Evolutionary conservation across 1,140 invertebrate genomes (phyloP).

Genomic region (Drosophila tristis): DNA sequence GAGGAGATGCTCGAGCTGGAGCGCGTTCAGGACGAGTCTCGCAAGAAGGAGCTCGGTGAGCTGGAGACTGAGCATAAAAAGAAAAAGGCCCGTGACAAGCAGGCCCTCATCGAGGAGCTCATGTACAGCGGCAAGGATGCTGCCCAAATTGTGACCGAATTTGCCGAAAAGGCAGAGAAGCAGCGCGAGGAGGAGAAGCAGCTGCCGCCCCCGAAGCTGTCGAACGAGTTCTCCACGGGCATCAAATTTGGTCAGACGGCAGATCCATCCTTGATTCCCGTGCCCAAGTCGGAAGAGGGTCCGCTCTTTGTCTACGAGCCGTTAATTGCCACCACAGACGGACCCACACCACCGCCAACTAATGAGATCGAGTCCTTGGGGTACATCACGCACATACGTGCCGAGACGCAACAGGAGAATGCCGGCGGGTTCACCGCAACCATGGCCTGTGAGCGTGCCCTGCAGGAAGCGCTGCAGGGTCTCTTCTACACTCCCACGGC

Average conservation of each 20-base stretch:
- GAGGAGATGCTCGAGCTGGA: slow-evolving; percentile 95
- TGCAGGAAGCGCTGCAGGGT: slow-evolving; percentile 95
- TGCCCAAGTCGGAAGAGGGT: slow-evolving; percentile 91
- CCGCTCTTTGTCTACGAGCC: slow-evolving; percentile 90
- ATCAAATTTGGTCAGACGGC: slow-evolving; percentile 89
- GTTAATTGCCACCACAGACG: slow-evolving; percentile 87
- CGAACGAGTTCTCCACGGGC: slow-evolving; percentile 91
- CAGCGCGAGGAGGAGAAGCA: slow-evolving; percentile 89
- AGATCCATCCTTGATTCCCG: slow-evolving; percentile 86
- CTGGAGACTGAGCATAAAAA: slow-evolving; percentile 89
- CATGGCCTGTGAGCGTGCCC: slow-evolving; percentile 93
- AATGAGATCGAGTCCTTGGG: slow-evolving; percentile 88
- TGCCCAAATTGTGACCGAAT: slow-evolving; percentile 93
- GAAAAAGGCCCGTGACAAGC: slow-evolving; percentile 93
- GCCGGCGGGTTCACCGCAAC: slow-evolving; percentile 94
- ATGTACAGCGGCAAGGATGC: slow-evolving; percentile 96
- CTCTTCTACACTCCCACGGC: slow-evolving; percentile 87
- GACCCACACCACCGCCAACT: slow-evolving; percentile 89
- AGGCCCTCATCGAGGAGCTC: slow-evolving; percentile 96
- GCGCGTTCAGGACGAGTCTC: slow-evolving; percentile 88
- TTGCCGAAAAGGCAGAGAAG: slow-evolving; percentile 89
- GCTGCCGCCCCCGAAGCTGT: slow-evolving; percentile 82
- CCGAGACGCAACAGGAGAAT: slow-evolving; percentile 89
- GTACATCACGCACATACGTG: slow-evolving; percentile 91
- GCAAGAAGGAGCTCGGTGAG: slow-evolving; percentile 87